Conservation (phyloP, 2,797 vertebrate species). For the Graptemys geographica region DNA sequence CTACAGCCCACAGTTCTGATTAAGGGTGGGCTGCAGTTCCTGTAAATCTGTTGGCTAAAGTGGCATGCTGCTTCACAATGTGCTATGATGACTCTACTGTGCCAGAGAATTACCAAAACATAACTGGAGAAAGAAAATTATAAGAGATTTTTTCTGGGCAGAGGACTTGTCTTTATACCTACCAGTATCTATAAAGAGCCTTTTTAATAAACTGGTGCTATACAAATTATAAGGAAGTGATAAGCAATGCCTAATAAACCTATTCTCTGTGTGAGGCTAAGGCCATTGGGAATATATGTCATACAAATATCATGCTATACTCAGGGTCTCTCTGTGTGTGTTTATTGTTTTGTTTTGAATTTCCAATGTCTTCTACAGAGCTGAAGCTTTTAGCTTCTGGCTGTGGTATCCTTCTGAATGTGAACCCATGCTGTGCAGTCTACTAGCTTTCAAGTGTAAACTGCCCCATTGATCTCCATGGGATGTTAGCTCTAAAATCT, state of each 20-base stretch:
- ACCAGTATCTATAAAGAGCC: neutral
- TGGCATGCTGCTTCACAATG: neutral
- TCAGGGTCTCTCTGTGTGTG: neutral
- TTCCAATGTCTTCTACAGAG: neutral
- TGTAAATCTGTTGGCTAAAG: neutral
- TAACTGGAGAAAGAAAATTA: neutral
- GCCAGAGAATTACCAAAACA: neutral
- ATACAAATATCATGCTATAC: neutral
- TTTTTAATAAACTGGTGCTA: neutral
- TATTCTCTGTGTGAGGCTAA: conserved; percentile 4
- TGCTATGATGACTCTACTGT: neutral
- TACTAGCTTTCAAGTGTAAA: neutral
- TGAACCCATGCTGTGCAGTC: neutral
- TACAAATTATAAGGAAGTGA: neutral
- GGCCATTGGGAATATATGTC: fast-evolving
- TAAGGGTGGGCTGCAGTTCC: conserved; percentile 10
- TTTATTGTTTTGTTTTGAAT: neutral
- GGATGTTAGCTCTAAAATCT: neutral
- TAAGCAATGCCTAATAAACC: neutral
- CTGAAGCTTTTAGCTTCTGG: neutral
- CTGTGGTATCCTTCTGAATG: neutral
- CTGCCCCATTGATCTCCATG: neutral
- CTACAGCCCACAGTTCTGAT: neutral
- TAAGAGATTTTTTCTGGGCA: conserved; percentile 15
- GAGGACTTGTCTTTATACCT: neutral